Percentiles rank a stretch among this genome's conserved stretches.
These are phyloP conservation scores for Thereva nobilitata DNA, from an alignment of 2,888 invertebrate genomes.

Conservation along the genomic window DNA sequence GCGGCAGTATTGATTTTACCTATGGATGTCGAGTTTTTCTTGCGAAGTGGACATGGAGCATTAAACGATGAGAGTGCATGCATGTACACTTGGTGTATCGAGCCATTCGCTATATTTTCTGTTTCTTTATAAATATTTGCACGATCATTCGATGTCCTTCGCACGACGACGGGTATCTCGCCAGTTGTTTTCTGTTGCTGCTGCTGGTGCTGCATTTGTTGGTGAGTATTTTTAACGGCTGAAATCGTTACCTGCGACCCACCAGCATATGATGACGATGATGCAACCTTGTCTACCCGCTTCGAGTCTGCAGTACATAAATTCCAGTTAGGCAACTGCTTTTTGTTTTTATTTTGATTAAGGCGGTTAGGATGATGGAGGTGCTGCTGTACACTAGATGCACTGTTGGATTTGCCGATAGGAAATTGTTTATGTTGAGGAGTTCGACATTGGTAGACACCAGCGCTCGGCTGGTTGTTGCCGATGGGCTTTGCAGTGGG, in stretches of 20 bases:
- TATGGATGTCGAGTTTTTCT: slow-evolving; percentile 21
- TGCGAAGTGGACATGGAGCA: slow-evolving; percentile 16
- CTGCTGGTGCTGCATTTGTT: neutral
- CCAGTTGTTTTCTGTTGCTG: neutral
- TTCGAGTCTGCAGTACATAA: slow-evolving; percentile 1
- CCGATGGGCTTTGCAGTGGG: slow-evolving; percentile 43
- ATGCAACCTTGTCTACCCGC: neutral
- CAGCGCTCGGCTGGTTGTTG: slow-evolving; percentile 40
- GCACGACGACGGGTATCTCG: neutral
- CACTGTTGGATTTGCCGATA: slow-evolving; percentile 55
- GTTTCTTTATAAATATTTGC: no score
- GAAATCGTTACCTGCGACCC: no score
- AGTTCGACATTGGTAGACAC: slow-evolving; percentile 40
- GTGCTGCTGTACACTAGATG: slow-evolving; percentile 54
- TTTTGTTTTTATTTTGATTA: slow-evolving; percentile 12
- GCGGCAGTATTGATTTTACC: slow-evolving; percentile 14
- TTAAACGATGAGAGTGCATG: slow-evolving; percentile 20
- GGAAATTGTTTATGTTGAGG: slow-evolving; percentile 45
- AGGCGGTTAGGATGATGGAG: slow-evolving; percentile 15
- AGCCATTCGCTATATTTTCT: no score
- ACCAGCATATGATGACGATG: neutral
- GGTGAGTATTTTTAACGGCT: neutral
- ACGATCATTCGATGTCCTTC: neutral
- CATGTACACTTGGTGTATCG: no score
- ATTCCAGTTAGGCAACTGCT: slow-evolving; percentile 21